Evolutionary conservation across 2,888 invertebrate genomes (phyloP).

Genomic region (Cataglyphis cursor): DNA sequence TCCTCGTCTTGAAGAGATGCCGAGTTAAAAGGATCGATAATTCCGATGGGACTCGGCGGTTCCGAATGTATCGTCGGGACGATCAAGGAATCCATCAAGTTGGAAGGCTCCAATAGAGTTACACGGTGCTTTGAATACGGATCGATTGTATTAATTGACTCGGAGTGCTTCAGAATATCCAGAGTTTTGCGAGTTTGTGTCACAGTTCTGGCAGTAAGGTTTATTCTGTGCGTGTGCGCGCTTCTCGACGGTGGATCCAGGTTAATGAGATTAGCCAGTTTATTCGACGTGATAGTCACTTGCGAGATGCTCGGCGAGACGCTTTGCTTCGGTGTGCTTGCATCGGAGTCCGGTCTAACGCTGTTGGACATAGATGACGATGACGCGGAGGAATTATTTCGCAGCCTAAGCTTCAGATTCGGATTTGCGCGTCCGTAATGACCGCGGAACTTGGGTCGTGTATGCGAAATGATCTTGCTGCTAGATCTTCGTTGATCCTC

Average conservation of each 20-base stretch:
- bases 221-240: conserved; percentile 46
- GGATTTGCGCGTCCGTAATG: conserved; percentile 67
- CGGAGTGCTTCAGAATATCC: conserved; percentile 77
- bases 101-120: conserved; percentile 74
- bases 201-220: conserved; percentile 52
- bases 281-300: conserved; percentile 81
- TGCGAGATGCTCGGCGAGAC: conserved; percentile 66
- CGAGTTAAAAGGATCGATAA: conserved; percentile 79
- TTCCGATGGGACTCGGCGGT: conserved; percentile 80
- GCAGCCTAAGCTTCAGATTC: conserved; percentile 68
- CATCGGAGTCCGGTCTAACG: conserved; percentile 32
- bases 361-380: conserved; percentile 73
- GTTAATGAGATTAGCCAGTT: conserved; percentile 75
- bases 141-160: conserved; percentile 76
- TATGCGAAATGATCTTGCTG: conserved; percentile 52
- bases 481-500: conserved; percentile 74
- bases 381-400: conserved; percentile 60
- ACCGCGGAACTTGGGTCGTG: conserved; percentile 55
- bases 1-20: conserved; percentile 75
- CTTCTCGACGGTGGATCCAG: conserved; percentile 60
- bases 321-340: conserved; percentile 68
- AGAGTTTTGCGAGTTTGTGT: conserved; percentile 67
- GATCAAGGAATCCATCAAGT: conserved; percentile 73
- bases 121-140: conserved; percentile 57
- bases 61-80: conserved; percentile 83